Conservation (phyloP, 2,113 vertebrate species). For the Notarius lentiginosus region DNA sequence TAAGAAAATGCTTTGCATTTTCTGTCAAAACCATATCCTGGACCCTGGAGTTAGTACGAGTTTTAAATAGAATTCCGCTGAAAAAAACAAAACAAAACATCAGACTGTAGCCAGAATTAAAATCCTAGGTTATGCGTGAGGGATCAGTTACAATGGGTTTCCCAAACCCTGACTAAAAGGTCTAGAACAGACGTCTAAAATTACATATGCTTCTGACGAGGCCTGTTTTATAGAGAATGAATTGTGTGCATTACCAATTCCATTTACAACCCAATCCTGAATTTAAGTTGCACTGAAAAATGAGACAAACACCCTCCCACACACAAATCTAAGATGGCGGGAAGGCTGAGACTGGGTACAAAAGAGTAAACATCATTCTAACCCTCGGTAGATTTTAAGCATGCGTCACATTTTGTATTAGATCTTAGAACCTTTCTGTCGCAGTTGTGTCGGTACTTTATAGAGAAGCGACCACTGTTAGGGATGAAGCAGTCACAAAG, state of each 20-base stretch:
- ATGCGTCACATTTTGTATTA: background rate
- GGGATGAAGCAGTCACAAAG: background rate
- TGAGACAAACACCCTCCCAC: no score
- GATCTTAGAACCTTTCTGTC: background rate
- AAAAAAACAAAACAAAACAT: no score
- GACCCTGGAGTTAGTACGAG: background rate
- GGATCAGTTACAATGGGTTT: background rate
- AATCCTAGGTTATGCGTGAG: background rate
- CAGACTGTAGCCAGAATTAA: background rate
- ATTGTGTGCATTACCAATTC: background rate
- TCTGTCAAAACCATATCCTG: no score
- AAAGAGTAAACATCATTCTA: background rate
- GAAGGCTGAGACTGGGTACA: background rate
- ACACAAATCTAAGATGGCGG: background rate
- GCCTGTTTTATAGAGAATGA: background rate
- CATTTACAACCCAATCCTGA: background rate
- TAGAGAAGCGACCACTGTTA: background rate
- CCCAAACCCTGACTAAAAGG: background rate
- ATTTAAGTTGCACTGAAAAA: background rate
- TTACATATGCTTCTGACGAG: background rate
- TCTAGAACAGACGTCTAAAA: background rate
- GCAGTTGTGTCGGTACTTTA: slow-evolving; percentile 4
- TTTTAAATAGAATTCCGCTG: background rate
- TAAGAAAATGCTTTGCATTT: no score
- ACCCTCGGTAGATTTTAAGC: background rate